Evolutionary conservation across 1,140 invertebrate genomes (phyloP).

Genomic region (Drosophila melanica): DNA sequence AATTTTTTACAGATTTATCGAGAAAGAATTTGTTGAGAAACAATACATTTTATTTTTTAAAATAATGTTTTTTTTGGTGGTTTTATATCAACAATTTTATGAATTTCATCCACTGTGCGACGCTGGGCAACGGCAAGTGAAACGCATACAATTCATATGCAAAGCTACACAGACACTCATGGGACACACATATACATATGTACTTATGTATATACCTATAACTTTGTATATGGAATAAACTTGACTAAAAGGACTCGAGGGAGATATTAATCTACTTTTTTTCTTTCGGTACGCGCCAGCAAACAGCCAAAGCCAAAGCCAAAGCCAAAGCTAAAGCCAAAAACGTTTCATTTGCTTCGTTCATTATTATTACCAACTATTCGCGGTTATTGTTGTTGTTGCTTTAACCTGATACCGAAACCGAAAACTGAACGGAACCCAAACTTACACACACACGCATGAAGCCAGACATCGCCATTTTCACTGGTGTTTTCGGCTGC

Average conservation of each 20-base stretch:
- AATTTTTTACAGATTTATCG: too few relatives aligned
- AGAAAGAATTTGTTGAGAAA: too few relatives aligned
- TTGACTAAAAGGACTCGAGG: conserved; percentile 80
- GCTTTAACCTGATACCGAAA: conserved; percentile 76
- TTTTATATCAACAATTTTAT: too few relatives aligned
- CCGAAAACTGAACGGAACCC: conserved; percentile 69
- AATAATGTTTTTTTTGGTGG: too few relatives aligned
- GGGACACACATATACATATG: conserved; percentile 30
- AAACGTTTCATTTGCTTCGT: conserved; percentile 66
- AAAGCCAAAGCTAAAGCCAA: conserved; percentile 58
- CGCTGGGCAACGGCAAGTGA: conserved; percentile 45
- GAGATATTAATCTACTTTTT: conserved; percentile 79
- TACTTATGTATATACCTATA: conserved; percentile 31
- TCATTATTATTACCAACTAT: conserved; percentile 82
- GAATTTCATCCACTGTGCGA: conserved; percentile 32
- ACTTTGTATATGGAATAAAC: conserved; percentile 58
- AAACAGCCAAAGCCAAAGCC: conserved; percentile 42
- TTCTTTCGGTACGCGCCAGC: conserved; percentile 37
- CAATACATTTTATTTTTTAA: too few relatives aligned
- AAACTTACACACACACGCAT: conserved; percentile 13
- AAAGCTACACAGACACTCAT: conserved; percentile 55
- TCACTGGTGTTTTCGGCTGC: conserved; percentile 71
- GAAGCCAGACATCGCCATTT: conserved; percentile 43
- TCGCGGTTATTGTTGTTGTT: conserved; percentile 54
- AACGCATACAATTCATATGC: conserved; percentile 73